phyloP scores from a whole-genome alignment of 2,113 vertebrate genomes.

The Amphilophus citrinellus region DNA sequence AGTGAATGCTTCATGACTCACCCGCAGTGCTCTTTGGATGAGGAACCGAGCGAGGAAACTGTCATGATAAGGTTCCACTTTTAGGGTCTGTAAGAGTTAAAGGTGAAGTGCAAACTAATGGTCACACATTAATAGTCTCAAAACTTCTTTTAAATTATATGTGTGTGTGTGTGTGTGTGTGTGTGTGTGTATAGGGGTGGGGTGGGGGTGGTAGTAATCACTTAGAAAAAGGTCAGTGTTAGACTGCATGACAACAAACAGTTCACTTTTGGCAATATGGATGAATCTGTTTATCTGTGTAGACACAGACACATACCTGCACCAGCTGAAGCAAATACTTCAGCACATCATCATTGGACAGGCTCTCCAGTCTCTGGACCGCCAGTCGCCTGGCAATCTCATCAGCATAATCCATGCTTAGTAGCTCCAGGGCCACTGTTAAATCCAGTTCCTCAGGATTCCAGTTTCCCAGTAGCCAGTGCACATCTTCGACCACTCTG shows the following conservation, averaged over 20 bases:
- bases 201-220: too few species aligned
- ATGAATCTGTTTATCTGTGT: not conserved
- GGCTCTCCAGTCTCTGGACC: slow-evolving; percentile 77
- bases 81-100: slow-evolving; percentile 74
- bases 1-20: slow-evolving; percentile 54
- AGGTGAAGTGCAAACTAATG: too few species aligned
- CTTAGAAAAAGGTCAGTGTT: too few species aligned
- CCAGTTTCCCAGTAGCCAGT: slow-evolving; percentile 79
- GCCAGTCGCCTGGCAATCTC: slow-evolving; percentile 77
- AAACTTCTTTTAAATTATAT: too few species aligned
- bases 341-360: slow-evolving; percentile 80
- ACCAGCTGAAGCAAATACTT: slow-evolving; percentile 85
- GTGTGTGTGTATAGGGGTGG: too few species aligned
- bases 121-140: too few species aligned
- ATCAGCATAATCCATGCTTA: slow-evolving; percentile 81
- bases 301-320: slow-evolving; percentile 71
- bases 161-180: too few species aligned
- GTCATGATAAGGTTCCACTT: slow-evolving; percentile 85
- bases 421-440: slow-evolving; percentile 80
- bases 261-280: not conserved
- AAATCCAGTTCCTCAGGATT: slow-evolving; percentile 77
- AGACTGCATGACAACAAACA: too few species aligned
- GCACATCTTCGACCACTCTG: slow-evolving; percentile 77
- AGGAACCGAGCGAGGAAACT: slow-evolving; percentile 81
- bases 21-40: slow-evolving; percentile 80